phyloP scores from a whole-genome alignment of 2,888 invertebrate genomes.

The Drosophila monieri region DNA sequence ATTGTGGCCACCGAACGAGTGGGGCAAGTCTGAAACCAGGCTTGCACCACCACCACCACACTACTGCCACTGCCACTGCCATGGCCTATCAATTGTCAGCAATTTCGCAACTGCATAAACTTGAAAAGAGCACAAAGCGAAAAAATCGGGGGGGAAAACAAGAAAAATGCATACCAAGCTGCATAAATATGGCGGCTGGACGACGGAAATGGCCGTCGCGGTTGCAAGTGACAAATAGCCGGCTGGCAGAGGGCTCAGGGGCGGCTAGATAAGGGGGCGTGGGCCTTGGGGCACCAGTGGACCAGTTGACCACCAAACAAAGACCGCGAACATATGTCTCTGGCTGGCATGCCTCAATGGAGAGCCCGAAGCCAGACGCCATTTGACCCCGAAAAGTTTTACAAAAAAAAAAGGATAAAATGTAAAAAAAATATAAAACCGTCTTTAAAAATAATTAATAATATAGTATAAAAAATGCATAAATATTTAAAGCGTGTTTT shows the following conservation, averaged over 20 bases:
- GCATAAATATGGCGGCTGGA: constrained; percentile 48
- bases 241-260: constrained; percentile 19
- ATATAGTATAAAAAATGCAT: background rate
- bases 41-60: constrained; percentile 2
- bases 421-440: background rate
- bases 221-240: constrained; percentile 80
- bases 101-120: constrained; percentile 54
- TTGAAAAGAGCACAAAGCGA: too few relatives aligned
- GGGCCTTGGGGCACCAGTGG: constrained; percentile 1
- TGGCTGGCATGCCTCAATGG: constrained; percentile 47
- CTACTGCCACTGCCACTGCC: constrained; percentile 35
- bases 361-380: constrained; percentile 3
- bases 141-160: background rate
- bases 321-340: constrained; percentile 82
- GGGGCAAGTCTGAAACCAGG: constrained; percentile 20
- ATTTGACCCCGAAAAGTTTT: constrained; percentile 16
- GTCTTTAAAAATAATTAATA: background rate
- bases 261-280: background rate
- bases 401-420: background rate
- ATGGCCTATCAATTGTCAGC: constrained; percentile 64
- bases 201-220: constrained; percentile 67
- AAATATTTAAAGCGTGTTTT: background rate
- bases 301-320: constrained; percentile 76
- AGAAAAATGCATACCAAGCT: constrained; percentile 24
- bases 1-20: constrained; percentile 55